phyloP scores from a whole-genome alignment of 2,888 invertebrate genomes.

The Linnaemya vulpina region DNA sequence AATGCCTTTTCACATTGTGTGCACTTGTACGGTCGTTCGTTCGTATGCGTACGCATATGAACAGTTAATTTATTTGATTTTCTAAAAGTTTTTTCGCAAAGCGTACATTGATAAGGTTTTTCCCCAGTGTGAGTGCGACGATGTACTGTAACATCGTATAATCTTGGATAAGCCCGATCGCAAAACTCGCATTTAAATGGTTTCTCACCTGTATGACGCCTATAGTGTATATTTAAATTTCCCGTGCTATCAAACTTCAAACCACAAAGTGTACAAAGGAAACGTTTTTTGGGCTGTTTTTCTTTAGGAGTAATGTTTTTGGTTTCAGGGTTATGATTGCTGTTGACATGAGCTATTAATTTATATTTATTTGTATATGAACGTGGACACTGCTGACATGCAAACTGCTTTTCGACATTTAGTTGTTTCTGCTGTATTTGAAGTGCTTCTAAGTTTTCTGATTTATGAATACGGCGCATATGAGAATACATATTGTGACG shows the following conservation, averaged over 20 bases:
- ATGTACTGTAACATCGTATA: conserved; percentile 61
- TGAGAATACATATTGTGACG: conserved; percentile 69
- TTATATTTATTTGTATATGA: conserved; percentile 67
- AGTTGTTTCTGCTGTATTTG: conserved; percentile 74
- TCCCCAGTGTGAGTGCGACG: conserved; percentile 66
- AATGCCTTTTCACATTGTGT: conserved; percentile 84
- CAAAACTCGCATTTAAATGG: conserved; percentile 67
- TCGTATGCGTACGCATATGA: conserved; percentile 85
- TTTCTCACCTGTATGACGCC: conserved; percentile 67
- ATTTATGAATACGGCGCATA: conserved; percentile 60
- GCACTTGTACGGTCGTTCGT: conserved; percentile 86
- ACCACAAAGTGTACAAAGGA: conserved; percentile 63
- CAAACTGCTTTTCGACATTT: conserved; percentile 74
- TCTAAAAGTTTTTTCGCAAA: conserved; percentile 84
- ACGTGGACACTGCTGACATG: conserved; percentile 58
- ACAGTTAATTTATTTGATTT: conserved; percentile 86
- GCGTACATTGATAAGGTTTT: conserved; percentile 75
- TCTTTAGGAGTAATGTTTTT: conserved; percentile 31
- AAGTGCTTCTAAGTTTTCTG: conserved; percentile 53
- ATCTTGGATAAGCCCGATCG: conserved; percentile 56
- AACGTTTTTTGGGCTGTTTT: conserved; percentile 75
- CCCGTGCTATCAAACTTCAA: conserved; percentile 63
- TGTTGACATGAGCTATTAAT: conserved; percentile 61
- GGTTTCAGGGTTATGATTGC: conserved; percentile 53
- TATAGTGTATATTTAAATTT: conserved; percentile 65